phyloP scores from a whole-genome alignment of 2,888 invertebrate genomes.

The Rhagophthalmus giganteus region DNA sequence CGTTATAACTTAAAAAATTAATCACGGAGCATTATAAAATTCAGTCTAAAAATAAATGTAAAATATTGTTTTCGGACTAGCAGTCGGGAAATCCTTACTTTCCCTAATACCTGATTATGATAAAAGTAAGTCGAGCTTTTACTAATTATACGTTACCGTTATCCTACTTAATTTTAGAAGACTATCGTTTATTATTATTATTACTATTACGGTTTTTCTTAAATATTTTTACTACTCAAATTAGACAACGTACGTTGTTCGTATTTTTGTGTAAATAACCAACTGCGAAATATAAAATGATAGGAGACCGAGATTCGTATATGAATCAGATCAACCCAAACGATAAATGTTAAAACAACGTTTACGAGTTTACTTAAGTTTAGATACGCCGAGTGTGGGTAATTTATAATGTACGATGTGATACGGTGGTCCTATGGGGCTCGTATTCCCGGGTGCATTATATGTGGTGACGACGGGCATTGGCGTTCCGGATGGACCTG shows the following conservation, averaged over 20 bases:
- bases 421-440: slow-evolving; percentile 72
- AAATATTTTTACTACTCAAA: too few relatives aligned
- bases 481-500: slow-evolving; percentile 56
- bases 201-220: slow-evolving; percentile 1
- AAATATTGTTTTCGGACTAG: slow-evolving; percentile 1
- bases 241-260: too few relatives aligned
- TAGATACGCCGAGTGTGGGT: slow-evolving; percentile 63
- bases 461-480: slow-evolving; percentile 49
- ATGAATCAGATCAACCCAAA: background rate
- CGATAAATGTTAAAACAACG: too few relatives aligned
- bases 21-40: background rate
- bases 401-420: slow-evolving; percentile 78
- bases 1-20: background rate
- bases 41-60: background rate
- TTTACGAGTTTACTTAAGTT: slow-evolving; percentile 49
- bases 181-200: slow-evolving; percentile 21
- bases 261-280: background rate
- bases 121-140: slow-evolving; percentile 14
- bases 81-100: slow-evolving; percentile 14
- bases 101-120: slow-evolving; percentile 12
- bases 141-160: slow-evolving; percentile 11
- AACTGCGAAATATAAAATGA: background rate
- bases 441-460: slow-evolving; percentile 57
- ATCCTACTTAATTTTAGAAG: slow-evolving; percentile 20
- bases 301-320: background rate